Base-by-base conservation (phyloP, 2,797 vertebrate genomes). In the Phoebastria nigripes region DNA sequence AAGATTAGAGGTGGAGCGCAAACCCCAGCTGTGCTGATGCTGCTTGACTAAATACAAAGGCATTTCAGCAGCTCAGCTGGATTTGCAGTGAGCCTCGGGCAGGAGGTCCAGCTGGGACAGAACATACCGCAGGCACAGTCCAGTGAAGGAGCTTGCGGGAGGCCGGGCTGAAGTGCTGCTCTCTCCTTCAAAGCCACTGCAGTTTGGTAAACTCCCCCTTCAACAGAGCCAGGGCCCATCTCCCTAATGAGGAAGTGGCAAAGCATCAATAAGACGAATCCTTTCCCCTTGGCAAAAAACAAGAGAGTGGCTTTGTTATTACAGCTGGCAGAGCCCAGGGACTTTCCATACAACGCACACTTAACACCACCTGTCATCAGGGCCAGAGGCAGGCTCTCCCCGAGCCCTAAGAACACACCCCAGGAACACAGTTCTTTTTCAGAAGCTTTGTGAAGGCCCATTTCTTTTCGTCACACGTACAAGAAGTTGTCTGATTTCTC, bases 111-210 rank as follows among this genome's bases (percentile, higher is more conserved):
- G 46, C 62, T 42, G 42, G 59, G 80, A 29, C 52, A 39, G 71
- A 51, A 31, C 3, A 0, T n/a, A 6, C 6, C 0, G 0, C 29
- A 31, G 54, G 26, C 44, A 72, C 6, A 3, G 11, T 16, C 13
- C 5, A 0, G 12, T 7, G 19, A 25, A 19, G 28, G 46, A 55
- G 41, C 56, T 74, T 2, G 1, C 5, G 3, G 31, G 51, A 54
- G 24, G 41, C 6, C 0, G 1, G 31, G 65, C 17, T 10, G 39
- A 15, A 10, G 46, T 0, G 19, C 66, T 54, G 11, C 17, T 37
- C 54, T 33, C 25, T 59, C 56, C 52, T 70, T 37, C 44, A 18
- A 12, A 42, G 29, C 20, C 49, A 1, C 78, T 2, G 41, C 56
- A 6, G 25, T 37, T 56, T 11, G 12, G 39, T 19, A n/a, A 85